These are phyloP conservation scores for Campaea margaritaria DNA, from an alignment of 2,888 invertebrate species.

Conservation along the genomic window DNA sequence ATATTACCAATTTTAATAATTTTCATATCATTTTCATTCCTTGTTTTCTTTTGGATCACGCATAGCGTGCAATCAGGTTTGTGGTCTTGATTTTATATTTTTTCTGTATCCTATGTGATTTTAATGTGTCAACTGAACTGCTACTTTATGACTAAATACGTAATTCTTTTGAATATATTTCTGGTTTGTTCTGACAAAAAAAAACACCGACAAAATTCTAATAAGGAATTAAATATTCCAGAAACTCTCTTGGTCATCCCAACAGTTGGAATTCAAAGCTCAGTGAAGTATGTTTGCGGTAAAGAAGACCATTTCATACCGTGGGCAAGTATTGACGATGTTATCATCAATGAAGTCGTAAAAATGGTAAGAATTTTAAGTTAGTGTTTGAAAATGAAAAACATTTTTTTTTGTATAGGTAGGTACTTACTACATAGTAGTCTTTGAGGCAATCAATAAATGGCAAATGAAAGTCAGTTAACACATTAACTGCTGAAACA, in stretches of 20 bases:
- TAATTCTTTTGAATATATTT: no score
- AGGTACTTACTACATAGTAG: no score
- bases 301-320: constrained; percentile 71
- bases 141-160: no score
- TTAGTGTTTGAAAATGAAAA: no score
- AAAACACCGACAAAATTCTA: neutral
- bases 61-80: constrained; percentile 79
- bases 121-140: no score
- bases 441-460: no score
- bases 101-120: neutral
- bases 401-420: no score
- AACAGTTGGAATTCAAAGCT: constrained; percentile 75
- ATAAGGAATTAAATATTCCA: constrained; percentile 49
- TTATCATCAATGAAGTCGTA: constrained; percentile 81
- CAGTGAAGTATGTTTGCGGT: constrained; percentile 75
- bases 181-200: neutral
- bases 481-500: no score
- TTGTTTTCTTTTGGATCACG: constrained; percentile 75
- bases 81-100: neutral
- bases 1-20: constrained; percentile 65
- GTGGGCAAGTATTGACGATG: constrained; percentile 76
- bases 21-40: constrained; percentile 64
- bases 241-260: constrained; percentile 77
- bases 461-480: no score
- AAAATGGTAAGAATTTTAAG: constrained; percentile 64